Evolutionary conservation across 2,888 invertebrate species (phyloP).

Genomic region (Plebejus melissa): DNA sequence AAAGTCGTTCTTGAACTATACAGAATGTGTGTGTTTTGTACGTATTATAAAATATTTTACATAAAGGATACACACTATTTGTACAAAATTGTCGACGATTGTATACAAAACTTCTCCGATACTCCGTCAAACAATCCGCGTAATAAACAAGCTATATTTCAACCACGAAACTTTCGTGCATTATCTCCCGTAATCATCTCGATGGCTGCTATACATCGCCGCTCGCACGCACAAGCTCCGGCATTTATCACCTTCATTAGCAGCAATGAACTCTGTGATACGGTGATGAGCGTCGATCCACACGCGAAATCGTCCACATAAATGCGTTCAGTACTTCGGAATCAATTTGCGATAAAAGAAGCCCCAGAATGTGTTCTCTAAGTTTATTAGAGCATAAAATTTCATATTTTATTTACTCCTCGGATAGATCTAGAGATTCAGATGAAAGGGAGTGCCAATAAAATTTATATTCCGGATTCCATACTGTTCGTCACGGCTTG

Average conservation of each 20-base stretch:
- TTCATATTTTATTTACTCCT: slow-evolving; percentile 19
- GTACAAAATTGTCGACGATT: background rate
- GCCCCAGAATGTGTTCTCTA: slow-evolving; percentile 5
- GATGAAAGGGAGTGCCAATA: background rate
- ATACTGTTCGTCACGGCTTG: background rate
- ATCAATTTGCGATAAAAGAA: slow-evolving; percentile 37
- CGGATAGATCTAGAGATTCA: background rate
- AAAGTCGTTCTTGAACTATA: too few relatives aligned
- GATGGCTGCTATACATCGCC: slow-evolving; percentile 59
- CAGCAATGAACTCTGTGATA: slow-evolving; percentile 47
- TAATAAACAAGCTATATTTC: slow-evolving; percentile 17
- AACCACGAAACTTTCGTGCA: background rate
- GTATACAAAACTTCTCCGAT: background rate
- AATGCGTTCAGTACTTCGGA: slow-evolving; percentile 34
- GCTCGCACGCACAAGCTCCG: slow-evolving; percentile 35
- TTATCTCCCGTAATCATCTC: slow-evolving; percentile 11
- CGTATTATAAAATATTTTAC: background rate
- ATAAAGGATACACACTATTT: background rate
- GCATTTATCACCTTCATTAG: slow-evolving; percentile 58
- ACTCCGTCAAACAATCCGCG: background rate
- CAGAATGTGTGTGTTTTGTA: too few relatives aligned
- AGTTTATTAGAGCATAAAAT: slow-evolving; percentile 20
- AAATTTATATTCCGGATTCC: background rate
- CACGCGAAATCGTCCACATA: slow-evolving; percentile 35
- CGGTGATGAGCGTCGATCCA: slow-evolving; percentile 31